phyloP scores from a whole-genome alignment of 2,888 invertebrate genomes.

The Digitonthophagus gazella region DNA sequence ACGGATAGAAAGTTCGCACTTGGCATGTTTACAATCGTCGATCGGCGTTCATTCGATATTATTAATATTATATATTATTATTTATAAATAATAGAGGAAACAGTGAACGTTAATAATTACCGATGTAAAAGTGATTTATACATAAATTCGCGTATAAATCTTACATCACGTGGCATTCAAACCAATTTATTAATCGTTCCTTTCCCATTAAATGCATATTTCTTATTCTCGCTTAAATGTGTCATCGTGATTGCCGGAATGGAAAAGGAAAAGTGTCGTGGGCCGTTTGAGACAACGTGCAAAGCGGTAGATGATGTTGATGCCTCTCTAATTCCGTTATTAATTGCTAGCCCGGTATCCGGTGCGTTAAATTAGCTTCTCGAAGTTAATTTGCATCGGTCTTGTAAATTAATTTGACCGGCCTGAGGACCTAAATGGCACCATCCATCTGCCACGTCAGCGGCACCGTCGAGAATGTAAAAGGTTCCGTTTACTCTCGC shows the following conservation, averaged over 20 bases:
- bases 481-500: too few relatives aligned
- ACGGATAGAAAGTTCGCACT: neutral
- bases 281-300: too few relatives aligned
- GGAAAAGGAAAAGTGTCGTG: too few relatives aligned
- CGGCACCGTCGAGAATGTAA: too few relatives aligned
- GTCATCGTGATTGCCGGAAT: too few relatives aligned
- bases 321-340: conserved; percentile 23
- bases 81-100: neutral
- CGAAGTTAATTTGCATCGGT: conserved; percentile 36
- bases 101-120: neutral
- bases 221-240: too few relatives aligned
- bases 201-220: too few relatives aligned
- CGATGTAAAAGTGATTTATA: neutral
- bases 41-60: neutral
- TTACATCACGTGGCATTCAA: too few relatives aligned
- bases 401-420: neutral
- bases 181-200: too few relatives aligned
- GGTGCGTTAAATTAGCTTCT: conserved; percentile 33
- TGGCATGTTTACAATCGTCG: neutral
- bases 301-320: neutral
- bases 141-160: too few relatives aligned
- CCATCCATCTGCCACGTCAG: neutral
- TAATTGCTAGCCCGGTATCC: conserved; percentile 35
- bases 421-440: neutral
- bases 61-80: neutral